Conservation (phyloP, 1,140 invertebrate species). For the Hyposmocoma kahamanoa region DNA sequence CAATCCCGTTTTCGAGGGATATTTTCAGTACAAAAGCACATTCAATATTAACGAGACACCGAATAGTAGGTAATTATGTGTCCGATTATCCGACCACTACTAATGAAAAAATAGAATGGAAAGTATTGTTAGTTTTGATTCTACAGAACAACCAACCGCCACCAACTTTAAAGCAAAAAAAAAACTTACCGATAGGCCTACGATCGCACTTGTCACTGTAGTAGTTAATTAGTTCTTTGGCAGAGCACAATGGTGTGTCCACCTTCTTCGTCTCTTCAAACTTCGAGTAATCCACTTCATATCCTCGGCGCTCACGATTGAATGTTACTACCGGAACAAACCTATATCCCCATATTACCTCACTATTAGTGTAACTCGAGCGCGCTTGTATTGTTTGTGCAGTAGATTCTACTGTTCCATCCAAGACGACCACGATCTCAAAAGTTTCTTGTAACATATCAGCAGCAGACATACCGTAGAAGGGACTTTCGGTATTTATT, state of each 20-base stretch:
- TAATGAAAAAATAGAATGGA: slow-evolving; percentile 14
- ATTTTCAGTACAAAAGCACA: slow-evolving; percentile 9
- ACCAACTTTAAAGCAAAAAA: slow-evolving; percentile 31
- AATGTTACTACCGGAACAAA: slow-evolving; percentile 93
- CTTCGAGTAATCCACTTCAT: slow-evolving; percentile 94
- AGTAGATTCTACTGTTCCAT: slow-evolving; percentile 95
- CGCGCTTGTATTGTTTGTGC: slow-evolving; percentile 91
- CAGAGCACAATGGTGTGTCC: slow-evolving; percentile 93
- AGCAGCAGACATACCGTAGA: slow-evolving; percentile 90
- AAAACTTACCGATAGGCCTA: slow-evolving; percentile 73
- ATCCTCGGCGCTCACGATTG: slow-evolving; percentile 92
- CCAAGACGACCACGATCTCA: slow-evolving; percentile 96
- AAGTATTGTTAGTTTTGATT: slow-evolving; percentile 24
- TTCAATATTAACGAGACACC: no score
- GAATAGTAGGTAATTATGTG: no score
- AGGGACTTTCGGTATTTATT: slow-evolving; percentile 87
- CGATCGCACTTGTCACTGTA: slow-evolving; percentile 80
- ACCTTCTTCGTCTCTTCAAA: slow-evolving; percentile 95
- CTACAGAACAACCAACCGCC: slow-evolving; percentile 42
- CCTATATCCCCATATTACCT: slow-evolving; percentile 96
- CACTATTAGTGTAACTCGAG: slow-evolving; percentile 93
- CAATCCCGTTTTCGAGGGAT: slow-evolving; percentile 12
- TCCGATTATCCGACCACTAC: no score
- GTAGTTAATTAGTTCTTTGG: slow-evolving; percentile 85
- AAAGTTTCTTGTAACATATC: slow-evolving; percentile 93